Conservation (phyloP, 2,888 invertebrate species). For the Lasioglossum villosulum region DNA sequence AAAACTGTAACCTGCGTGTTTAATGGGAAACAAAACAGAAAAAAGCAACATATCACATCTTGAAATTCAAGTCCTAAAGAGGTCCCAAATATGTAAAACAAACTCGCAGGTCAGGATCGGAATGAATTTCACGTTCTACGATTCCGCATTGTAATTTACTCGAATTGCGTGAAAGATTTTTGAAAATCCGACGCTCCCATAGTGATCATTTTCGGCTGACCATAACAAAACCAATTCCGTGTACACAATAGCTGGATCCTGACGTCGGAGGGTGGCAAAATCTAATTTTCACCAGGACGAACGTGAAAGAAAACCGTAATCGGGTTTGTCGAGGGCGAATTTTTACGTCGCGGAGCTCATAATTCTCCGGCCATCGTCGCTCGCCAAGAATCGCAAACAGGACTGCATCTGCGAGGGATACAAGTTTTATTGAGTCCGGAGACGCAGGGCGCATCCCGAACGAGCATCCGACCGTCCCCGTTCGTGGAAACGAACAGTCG, state of each 20-base stretch:
- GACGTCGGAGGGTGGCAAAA: background rate
- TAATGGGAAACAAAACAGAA: too few species aligned
- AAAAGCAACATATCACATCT: too few species aligned
- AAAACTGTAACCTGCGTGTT: too few species aligned
- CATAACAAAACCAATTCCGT: background rate
- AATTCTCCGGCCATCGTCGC: constrained; percentile 22
- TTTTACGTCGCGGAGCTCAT: constrained; percentile 5
- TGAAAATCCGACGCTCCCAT: background rate
- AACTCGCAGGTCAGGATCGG: too few species aligned
- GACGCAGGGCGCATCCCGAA: constrained; percentile 25
- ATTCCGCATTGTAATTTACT: background rate
- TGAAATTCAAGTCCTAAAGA: too few species aligned
- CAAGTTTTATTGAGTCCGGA: constrained; percentile 46
- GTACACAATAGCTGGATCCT: background rate
- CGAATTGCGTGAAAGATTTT: background rate
- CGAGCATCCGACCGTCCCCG: background rate
- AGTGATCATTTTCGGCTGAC: background rate
- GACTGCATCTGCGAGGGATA: constrained; percentile 11
- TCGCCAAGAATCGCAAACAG: constrained; percentile 13
- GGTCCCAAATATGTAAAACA: too few species aligned
- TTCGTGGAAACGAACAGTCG: background rate
- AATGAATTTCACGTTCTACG: background rate
- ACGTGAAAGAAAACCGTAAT: constrained; percentile 22
- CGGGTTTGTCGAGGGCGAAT: background rate
- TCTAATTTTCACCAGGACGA: background rate